phyloP scores from a whole-genome alignment of 2,797 vertebrate species.

The Trichosurus vulpecula region DNA sequence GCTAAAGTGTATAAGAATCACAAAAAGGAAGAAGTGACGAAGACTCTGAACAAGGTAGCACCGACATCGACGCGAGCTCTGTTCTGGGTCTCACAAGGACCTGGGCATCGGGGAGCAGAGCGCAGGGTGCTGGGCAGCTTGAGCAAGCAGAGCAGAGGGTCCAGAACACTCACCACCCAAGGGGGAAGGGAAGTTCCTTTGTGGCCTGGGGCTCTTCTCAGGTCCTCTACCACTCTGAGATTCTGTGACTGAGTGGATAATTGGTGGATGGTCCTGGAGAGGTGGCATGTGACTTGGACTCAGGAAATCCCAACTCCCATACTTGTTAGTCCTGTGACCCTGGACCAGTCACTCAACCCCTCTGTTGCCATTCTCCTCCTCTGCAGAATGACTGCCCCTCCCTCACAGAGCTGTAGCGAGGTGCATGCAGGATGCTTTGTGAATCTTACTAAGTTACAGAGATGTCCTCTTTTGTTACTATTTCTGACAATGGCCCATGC shows the following conservation, averaged over 20 bases:
- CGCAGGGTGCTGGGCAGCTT: background rate
- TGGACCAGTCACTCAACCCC: too few relatives aligned
- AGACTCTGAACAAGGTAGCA: constrained; percentile 83
- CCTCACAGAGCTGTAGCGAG: background rate
- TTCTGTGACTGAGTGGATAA: background rate
- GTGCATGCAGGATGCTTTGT: background rate
- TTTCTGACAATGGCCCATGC: background rate
- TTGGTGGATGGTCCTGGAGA: background rate
- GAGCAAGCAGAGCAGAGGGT: background rate
- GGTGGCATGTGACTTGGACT: background rate
- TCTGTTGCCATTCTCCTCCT: background rate
- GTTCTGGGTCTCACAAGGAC: background rate
- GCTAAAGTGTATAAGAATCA: constrained; percentile 79
- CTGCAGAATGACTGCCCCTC: too few relatives aligned
- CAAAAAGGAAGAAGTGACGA: constrained; percentile 78
- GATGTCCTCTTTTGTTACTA: too few relatives aligned
- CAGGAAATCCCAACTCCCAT: background rate
- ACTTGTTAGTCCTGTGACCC: too few relatives aligned
- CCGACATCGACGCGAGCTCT: background rate
- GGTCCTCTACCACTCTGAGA: too few relatives aligned
- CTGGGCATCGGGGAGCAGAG: background rate
- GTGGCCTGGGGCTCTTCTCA: too few relatives aligned
- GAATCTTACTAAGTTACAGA: background rate
- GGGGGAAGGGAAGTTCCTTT: too few relatives aligned
- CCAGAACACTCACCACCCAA: too few relatives aligned